A percentile compares a stretch with the other conserved stretches of the same genome.
These are phyloP conservation scores for Spodoptera picta DNA, from an alignment of 2,888 invertebrate species.

Conservation along the genomic window DNA sequence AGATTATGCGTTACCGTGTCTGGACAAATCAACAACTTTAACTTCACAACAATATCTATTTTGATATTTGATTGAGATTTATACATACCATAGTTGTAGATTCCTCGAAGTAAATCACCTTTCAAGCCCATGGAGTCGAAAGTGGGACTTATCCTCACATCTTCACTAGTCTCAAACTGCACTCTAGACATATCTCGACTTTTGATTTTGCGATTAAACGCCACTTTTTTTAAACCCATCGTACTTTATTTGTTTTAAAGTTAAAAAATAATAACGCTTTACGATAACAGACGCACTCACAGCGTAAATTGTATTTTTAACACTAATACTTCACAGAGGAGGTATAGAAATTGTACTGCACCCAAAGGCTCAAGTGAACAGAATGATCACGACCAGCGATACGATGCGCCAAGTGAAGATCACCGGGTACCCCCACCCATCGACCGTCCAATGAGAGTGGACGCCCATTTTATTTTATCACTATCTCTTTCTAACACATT, in stretches of 20 bases:
- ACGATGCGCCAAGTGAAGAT: too few relatives aligned
- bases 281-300: not conserved
- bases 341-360: constrained; percentile 17
- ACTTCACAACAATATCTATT: constrained; percentile 1
- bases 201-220: constrained; percentile 84
- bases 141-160: constrained; percentile 99
- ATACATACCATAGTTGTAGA: constrained; percentile 97
- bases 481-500: constrained; percentile 18
- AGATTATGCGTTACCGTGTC: constrained; percentile 16
- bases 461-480: not conserved
- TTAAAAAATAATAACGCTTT: not conserved
- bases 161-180: constrained; percentile 99
- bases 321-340: constrained; percentile 37
- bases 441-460: too few relatives aligned
- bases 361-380: constrained; percentile 23
- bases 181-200: constrained; percentile 98
- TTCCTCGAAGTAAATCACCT: constrained; percentile 98
- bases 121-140: constrained; percentile 98
- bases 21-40: constrained; percentile 13
- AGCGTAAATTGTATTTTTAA: not conserved
- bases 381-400: not conserved
- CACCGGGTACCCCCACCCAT: too few relatives aligned
- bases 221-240: constrained; percentile 83
- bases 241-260: constrained; percentile 12
- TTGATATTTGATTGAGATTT: not conserved